phyloP scores from a whole-genome alignment of 2,888 invertebrate genomes.

The Chironomus tentans region DNA sequence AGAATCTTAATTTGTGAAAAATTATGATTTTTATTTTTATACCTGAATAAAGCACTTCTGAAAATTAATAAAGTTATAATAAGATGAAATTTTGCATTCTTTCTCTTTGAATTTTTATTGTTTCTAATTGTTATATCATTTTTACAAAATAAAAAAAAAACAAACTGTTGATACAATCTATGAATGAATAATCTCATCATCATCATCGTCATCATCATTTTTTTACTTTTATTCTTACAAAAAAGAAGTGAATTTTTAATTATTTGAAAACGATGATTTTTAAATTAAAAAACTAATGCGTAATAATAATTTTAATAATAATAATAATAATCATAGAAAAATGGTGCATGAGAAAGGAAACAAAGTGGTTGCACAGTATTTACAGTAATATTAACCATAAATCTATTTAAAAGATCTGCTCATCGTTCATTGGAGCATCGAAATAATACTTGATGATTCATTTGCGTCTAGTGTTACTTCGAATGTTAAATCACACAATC shows the following conservation, averaged over 20 bases:
- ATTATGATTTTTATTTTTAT: too few species aligned
- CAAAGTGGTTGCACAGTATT: neutral
- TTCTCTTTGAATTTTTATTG: constrained; percentile 25
- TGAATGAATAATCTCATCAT: constrained; percentile 15
- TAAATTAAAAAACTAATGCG: neutral
- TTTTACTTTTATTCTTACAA: constrained; percentile 18
- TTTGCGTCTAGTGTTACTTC: neutral
- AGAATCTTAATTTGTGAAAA: too few species aligned
- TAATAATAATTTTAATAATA: neutral
- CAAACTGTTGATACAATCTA: constrained; percentile 23
- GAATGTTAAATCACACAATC: constrained; percentile 18
- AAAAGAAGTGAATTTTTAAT: neutral
- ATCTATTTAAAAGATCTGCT: neutral
- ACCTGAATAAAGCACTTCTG: too few species aligned
- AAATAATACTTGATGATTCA: constrained; percentile 14
- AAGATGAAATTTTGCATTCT: neutral
- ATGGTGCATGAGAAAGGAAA: neutral
- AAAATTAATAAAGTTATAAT: too few species aligned
- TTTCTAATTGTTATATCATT: constrained; percentile 24
- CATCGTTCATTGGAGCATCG: neutral
- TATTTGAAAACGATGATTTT: neutral
- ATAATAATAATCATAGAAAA: neutral
- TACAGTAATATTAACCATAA: constrained; percentile 1
- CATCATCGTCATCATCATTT: neutral
- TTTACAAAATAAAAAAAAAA: constrained; percentile 19